Conservation (phyloP, 2,797 vertebrate genomes). For the Mallotus villosus region DNA sequence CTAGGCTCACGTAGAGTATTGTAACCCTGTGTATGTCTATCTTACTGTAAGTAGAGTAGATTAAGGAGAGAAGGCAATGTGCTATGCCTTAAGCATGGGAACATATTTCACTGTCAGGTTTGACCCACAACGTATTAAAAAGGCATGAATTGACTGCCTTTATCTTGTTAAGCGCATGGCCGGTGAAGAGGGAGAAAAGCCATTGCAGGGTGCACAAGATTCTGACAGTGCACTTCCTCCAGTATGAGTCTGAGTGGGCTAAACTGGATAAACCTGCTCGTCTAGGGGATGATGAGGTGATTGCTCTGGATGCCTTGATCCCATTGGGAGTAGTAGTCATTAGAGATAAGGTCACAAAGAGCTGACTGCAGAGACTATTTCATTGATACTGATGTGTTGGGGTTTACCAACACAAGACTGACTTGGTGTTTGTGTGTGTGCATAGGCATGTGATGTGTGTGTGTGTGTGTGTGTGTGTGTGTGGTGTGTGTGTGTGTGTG, state of each 20-base stretch:
- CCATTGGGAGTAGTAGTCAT: background rate
- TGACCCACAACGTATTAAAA: too few species aligned
- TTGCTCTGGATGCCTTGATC: background rate
- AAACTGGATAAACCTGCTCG: background rate
- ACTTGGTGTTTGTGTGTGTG: background rate
- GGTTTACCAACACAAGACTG: too few species aligned
- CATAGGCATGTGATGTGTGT: constrained; percentile 4
- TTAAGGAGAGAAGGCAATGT: too few species aligned
- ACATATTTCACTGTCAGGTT: too few species aligned
- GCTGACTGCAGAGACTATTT: background rate
- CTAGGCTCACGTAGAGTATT: too few species aligned
- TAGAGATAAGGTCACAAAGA: background rate
- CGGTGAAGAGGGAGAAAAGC: constrained; percentile 27
- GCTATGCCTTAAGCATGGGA: too few species aligned
- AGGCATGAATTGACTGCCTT: constrained; percentile 18
- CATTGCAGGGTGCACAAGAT: constrained; percentile 15
- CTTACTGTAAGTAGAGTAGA: too few species aligned
- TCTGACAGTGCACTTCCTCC: constrained; percentile 28
- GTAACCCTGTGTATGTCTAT: too few species aligned
- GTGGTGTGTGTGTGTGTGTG: background rate
- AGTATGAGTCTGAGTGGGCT: background rate
- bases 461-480: constrained; percentile 6
- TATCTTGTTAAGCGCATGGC: constrained; percentile 43
- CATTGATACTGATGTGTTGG: background rate
- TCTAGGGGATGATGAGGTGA: background rate